Percentiles rank a stretch among this genome's conserved stretches.
Evolutionary conservation across 2,797 vertebrate species (phyloP).

Genomic region (Champsocephalus esox): DNA sequence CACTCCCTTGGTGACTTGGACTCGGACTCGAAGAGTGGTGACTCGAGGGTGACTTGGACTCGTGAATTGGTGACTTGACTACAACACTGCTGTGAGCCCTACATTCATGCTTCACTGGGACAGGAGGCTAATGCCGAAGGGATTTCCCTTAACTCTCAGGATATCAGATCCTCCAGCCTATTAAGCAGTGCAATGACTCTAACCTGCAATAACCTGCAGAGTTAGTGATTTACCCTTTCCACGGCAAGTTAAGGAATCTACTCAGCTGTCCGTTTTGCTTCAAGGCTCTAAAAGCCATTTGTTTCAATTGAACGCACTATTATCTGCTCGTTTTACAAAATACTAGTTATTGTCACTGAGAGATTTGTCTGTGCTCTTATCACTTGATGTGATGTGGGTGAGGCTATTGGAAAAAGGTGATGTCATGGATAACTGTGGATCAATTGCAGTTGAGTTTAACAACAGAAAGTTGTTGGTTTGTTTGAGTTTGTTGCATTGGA

Average conservation of each 20-base stretch:
- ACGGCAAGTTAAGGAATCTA: constrained; percentile 16
- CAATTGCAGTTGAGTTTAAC: not conserved
- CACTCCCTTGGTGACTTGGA: too few relatives aligned
- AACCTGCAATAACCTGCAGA: constrained; percentile 41
- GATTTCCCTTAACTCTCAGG: constrained; percentile 48
- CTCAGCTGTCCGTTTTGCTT: constrained; percentile 12
- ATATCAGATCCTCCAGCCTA: constrained; percentile 41
- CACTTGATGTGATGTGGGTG: not conserved
- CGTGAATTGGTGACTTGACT: too few relatives aligned
- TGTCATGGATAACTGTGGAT: constrained; percentile 23
- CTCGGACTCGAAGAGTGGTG: too few relatives aligned
- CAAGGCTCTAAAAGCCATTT: constrained; percentile 20
- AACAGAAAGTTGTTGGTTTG: constrained; percentile 10
- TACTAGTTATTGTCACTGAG: constrained; percentile 5
- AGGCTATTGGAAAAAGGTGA: constrained; percentile 10
- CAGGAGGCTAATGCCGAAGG: constrained; percentile 26
- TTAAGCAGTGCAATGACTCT: constrained; percentile 31
- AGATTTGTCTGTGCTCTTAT: constrained; percentile 1
- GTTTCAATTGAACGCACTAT: not conserved
- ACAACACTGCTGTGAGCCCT: not conserved
- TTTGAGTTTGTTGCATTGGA: constrained; percentile 35
- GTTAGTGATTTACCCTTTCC: constrained; percentile 35
- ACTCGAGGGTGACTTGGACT: too few relatives aligned
- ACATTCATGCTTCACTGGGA: constrained; percentile 24
- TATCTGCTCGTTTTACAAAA: not conserved